Percentiles rank a stretch among this genome's conserved stretches.
These are phyloP conservation scores for Ashinkailepas kermadecensis DNA, from an alignment of 2,888 invertebrate species.

Conservation along the genomic window DNA sequence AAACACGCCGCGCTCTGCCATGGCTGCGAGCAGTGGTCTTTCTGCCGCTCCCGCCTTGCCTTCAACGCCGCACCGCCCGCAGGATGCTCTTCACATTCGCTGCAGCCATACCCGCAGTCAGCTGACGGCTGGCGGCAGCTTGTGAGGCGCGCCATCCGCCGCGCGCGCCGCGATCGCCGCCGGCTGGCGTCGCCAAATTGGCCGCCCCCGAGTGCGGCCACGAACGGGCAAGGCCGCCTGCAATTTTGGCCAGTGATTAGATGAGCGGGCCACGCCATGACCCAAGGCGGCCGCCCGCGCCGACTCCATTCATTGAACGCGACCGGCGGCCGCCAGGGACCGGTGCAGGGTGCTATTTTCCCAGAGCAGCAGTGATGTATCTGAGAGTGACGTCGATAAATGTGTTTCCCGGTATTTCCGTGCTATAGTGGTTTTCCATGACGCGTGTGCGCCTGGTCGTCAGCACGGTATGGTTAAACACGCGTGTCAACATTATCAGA, in stretches of 20 bases:
- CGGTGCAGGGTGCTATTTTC: not conserved
- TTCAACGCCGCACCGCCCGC: too few species aligned
- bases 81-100: too few species aligned
- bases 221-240: not conserved
- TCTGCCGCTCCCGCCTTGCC: not conserved
- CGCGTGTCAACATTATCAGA: not conserved
- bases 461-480: too few species aligned
- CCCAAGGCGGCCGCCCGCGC: not conserved
- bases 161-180: not conserved
- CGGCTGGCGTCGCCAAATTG: not conserved
- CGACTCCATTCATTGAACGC: conserved; percentile 1
- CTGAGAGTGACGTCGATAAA: too few species aligned
- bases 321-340: not conserved
- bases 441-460: not conserved
- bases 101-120: not conserved
- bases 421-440: not conserved
- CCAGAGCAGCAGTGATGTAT: too few species aligned
- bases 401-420: not conserved
- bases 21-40: not conserved
- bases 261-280: not conserved
- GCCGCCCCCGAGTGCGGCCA: not conserved
- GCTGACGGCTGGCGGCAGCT: not conserved
- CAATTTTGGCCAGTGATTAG: not conserved
- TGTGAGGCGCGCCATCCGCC: not conserved
- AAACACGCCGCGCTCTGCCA: not conserved